Evolutionary conservation across 1,140 invertebrate genomes (phyloP), one percentile per base, ranked within the genome.

Genomic region (Trichonephila inaurata): DNA sequence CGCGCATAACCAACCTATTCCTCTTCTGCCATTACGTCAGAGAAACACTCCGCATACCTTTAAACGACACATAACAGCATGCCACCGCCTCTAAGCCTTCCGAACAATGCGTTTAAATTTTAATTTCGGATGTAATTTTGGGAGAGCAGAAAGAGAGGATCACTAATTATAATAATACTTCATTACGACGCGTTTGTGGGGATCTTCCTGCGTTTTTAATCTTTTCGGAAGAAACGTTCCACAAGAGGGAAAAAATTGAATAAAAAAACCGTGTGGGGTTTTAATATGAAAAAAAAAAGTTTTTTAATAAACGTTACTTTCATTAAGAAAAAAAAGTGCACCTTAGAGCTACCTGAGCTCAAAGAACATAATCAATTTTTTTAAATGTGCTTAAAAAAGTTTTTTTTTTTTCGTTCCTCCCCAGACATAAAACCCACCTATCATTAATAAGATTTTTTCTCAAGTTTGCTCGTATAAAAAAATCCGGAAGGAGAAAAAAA

Each of bases 131-230:
- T 85, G 90, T 85, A 92, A 92, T 92, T 92, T 92, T 33, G 62
- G 40, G 61, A 64, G 77, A 24, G 91, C 33, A 51, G 51, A 51
- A 51, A 58, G 51, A 19, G 82, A 92, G 92, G 72, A 62, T 86
- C 92, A 88, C 92, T 93, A 93, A 93, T 93, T 93, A 93, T 93
- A 93, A 93, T 93, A 93, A 93, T 93, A 93, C 92, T 93, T 93
- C 92, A 93, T 93, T 93, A 93, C 92, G 69, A 60, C 33, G 51
- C 21, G 69, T 62, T 88, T 81, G 72, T n/a, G 28, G 60, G 51
- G 61, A 28, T 93, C 64, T 93, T 87, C 62, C 19, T 28, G 58
- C n/a, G 44, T 91, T 88, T 93, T 93, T 93, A 93, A 93, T 93
- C 92, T 93, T 82, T 72, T 81, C n/a, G 14, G 19, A 77, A 83